Evolutionary conservation across 2,113 vertebrate species (phyloP).

Genomic region (Seriola dumerili): DNA sequence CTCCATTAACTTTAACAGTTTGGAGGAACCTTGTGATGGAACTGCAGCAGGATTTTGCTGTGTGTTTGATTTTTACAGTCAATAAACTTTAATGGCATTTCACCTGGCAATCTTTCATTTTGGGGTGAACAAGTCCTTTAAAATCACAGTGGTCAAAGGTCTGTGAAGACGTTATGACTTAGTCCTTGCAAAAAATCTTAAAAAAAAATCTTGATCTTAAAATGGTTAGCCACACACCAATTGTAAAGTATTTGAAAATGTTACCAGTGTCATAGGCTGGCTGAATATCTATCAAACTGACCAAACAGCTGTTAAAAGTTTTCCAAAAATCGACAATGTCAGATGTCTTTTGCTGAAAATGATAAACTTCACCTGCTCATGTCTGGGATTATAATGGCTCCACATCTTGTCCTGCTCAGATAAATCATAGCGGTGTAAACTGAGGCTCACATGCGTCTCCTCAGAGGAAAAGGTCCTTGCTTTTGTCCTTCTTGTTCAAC

Average conservation of each 20-base stretch:
- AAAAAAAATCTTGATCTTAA: neutral
- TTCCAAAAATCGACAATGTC: neutral
- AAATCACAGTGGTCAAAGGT: slow-evolving; percentile 13
- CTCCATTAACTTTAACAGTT: slow-evolving; percentile 68
- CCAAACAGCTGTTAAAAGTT: neutral
- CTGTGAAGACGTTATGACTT: neutral
- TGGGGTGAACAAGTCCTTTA: slow-evolving; percentile 10
- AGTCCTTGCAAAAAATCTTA: neutral
- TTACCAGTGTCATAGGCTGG: neutral
- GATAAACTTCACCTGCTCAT: slow-evolving; percentile 19
- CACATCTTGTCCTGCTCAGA: neutral
- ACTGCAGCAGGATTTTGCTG: slow-evolving; percentile 19
- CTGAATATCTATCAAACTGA: neutral
- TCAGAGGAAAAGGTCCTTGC: neutral
- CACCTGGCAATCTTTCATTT: slow-evolving; percentile 24
- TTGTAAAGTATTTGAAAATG: neutral
- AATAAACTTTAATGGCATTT: slow-evolving; percentile 51
- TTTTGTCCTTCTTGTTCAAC: neutral
- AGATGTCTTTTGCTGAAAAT: slow-evolving; percentile 8
- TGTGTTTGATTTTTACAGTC: slow-evolving; percentile 49
- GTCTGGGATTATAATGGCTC: slow-evolving; percentile 12
- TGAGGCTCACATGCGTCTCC: slow-evolving; percentile 9
- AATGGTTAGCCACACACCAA: neutral
- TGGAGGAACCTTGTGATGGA: slow-evolving; percentile 21
- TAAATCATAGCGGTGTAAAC: slow-evolving; percentile 12